Evolutionary conservation across 2,888 invertebrate genomes (phyloP).

Genomic region (Rhodophaea formosa): DNA sequence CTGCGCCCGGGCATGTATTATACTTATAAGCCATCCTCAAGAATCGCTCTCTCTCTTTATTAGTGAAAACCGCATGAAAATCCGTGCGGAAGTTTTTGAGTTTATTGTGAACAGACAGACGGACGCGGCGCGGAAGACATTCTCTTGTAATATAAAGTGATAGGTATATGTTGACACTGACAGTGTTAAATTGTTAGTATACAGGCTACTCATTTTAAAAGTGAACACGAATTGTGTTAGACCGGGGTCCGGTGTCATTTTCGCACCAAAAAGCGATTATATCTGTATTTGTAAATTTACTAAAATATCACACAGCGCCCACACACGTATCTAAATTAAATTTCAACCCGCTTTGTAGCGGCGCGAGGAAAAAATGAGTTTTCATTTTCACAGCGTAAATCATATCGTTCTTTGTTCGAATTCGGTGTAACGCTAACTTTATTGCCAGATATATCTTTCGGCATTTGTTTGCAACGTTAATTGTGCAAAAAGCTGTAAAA

Average conservation of each 20-base stretch:
- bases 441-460: slow-evolving; percentile 21
- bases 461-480: slow-evolving; percentile 18
- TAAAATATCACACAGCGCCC: background rate
- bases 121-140: too few species aligned
- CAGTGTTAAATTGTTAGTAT: too few species aligned
- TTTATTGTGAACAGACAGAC: too few species aligned
- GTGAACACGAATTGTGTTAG: too few species aligned
- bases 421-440: slow-evolving; percentile 17
- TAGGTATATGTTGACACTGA: too few species aligned
- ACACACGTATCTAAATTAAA: slow-evolving; percentile 10
- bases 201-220: too few species aligned
- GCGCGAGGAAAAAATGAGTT: slow-evolving; percentile 14
- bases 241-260: background rate
- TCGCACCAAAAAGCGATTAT: background rate
- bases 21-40: too few species aligned
- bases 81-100: too few species aligned
- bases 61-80: too few species aligned
- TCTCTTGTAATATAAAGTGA: too few species aligned
- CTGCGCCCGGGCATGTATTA: too few species aligned
- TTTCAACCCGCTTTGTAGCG: slow-evolving; percentile 9
- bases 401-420: slow-evolving; percentile 18
- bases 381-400: slow-evolving; percentile 18
- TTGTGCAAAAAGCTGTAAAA: slow-evolving; percentile 15
- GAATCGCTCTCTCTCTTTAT: too few species aligned
- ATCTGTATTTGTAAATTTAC: background rate